These are phyloP conservation scores for Hyperopisus bebe DNA, from an alignment of 2,113 vertebrate species.

Conservation along the genomic window DNA sequence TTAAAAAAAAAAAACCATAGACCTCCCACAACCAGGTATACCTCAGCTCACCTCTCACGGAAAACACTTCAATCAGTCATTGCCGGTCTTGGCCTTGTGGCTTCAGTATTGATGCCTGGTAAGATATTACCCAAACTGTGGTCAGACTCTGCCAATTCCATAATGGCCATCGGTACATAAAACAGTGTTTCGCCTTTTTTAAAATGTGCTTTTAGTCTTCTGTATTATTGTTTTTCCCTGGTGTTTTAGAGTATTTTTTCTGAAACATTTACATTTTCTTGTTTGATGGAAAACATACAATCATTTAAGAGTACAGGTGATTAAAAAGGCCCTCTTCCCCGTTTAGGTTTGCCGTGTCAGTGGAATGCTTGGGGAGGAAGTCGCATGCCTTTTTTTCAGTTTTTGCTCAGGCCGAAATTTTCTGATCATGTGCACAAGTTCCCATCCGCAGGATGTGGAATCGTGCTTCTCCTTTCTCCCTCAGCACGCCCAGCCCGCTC, in stretches of 20 bases:
- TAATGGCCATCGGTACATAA: conserved; percentile 68
- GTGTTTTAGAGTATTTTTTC: conserved; percentile 24
- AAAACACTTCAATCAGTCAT: conserved; percentile 69
- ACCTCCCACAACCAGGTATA: conserved; percentile 92
- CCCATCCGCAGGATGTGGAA: background rate
- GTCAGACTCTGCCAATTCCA: conserved; percentile 62
- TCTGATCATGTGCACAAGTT: background rate
- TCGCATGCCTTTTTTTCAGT: conserved; percentile 61
- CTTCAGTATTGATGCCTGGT: conserved; percentile 63
- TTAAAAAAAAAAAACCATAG: conserved; percentile 52
- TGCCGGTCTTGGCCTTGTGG: conserved; percentile 56
- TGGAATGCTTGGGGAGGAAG: conserved; percentile 64
- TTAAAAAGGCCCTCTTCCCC: conserved; percentile 27
- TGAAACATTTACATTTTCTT: conserved; percentile 32
- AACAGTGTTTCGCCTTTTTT: conserved; percentile 69
- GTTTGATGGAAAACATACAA: conserved; percentile 23
- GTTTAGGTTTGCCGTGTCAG: conserved; percentile 79
- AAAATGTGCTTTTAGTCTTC: conserved; percentile 64
- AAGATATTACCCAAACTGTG: conserved; percentile 29
- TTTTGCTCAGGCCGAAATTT: conserved; percentile 20
- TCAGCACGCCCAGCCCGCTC: conserved; percentile 2
- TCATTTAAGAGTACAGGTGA: conserved; percentile 35
- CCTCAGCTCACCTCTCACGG: conserved; percentile 80
- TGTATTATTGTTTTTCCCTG: conserved; percentile 29
- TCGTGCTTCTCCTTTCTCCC: background rate